Base-by-base conservation (phyloP, 2,797 vertebrate species). In the Moxostoma hubbsi region DNA sequence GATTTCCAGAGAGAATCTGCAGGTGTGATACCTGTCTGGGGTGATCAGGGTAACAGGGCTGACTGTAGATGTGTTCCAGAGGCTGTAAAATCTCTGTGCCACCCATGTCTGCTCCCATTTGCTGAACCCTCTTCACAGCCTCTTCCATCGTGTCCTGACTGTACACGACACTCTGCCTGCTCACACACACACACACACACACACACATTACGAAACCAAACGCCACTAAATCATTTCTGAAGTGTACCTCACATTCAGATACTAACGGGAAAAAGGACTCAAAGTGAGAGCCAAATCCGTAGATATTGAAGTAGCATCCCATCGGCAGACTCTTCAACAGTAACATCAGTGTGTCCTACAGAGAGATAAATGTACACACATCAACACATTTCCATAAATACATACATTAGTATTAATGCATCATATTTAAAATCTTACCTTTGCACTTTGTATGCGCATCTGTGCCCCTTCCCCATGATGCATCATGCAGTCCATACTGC, bases 311-410 rank as follows among this genome's bases (percentile, higher is more conserved):
- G 24, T 24, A 24, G 24, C 24, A 24, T 85, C 93, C 94, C 24
- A 95, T 13, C 3, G 96, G 95, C 79, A 97, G 90, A 82, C 96
- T 96, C 91, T 97, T 97, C 84, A 97, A 85, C 59, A 97, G 90
- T 43, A 97, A 91, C 82, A 96, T 89, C 73, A 97, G 86, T 7
- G 96, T 96, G 59, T 96, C 95, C 96, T 97, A 80, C 15, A 76
- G 66, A 68, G 9, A 81, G 79, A 53, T 6, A 79, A 9, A 63
- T 6, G n/a, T 18, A 15, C 43, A 0, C 0, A 5, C 9, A 77
- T 2, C 24, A 24, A 24, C 24, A 24, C 24, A 24, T 24, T 24
- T 24, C 24, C 24, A 24, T 24, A 24, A 24, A 24, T 24, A 24
- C 24, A 24, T 24, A 24, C 24, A 24, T 24, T 24, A 24, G 24